Base-by-base conservation (phyloP, 2,113 vertebrate genomes). In the Beaufortia kweichowensis region DNA sequence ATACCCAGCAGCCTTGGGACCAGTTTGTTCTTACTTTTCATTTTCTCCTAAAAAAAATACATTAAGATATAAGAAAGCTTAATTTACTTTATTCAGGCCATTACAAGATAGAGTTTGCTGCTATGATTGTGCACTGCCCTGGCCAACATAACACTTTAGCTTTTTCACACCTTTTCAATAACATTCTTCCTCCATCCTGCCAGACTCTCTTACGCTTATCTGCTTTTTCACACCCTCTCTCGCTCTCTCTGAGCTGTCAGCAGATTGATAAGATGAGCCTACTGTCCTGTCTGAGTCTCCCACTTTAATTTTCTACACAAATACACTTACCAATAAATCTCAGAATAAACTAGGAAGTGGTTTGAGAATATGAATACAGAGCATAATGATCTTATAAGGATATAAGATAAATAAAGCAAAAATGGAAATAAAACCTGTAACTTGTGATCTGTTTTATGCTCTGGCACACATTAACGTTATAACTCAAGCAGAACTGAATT, bases 1-100 rank as follows among this genome's bases (percentile, higher is more conserved):
- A 99, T 95, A 2, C 97, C 97, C 85, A 99, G 90, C 80, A 99
- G 84, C 75, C 97, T 93, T 11, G 95, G 96, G 43, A 98, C 96
- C 78, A 99, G 90, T 80, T 98, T 99, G 85, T 99, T 99, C 82
- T 98, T 99, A 75, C 96, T 94, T 87, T 99, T 99, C 97, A 99
- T 98, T 87, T 99, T 99, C 81, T 99, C 97, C 97, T 99, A 77
- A 82, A 71, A n/a, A n/a, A 78, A 81, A 41, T 8, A 53, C 1
- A 53, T n/a, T n/a, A 21, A n/a, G 7, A 21, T 82, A 75, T n/a
- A 78, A 75, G 84, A 19, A 64, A n/a, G 24, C n/a, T 67, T 4
- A 29, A 46, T 48, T 53, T 11, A 31, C 19, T 8, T 7, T 21
- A 3, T 53, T 48, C 43, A 14, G 26, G 19, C 3, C 43, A 48